Evolutionary conservation across 2,888 invertebrate genomes (phyloP).

Genomic region (Plagodis pulveraria): DNA sequence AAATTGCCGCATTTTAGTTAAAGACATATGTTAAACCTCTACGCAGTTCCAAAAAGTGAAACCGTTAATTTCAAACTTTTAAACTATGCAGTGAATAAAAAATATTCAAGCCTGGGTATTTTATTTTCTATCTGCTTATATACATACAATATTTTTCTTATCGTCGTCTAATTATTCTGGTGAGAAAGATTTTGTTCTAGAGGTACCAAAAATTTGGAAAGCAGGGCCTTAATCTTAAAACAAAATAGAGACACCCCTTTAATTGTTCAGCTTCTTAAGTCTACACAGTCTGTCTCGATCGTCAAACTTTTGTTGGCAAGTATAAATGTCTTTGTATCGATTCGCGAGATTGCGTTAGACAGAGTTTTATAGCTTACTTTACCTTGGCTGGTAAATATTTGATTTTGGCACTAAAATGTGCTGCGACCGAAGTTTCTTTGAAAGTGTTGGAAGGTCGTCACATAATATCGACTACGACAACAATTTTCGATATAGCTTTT

Average conservation of each 20-base stretch:
- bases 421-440: constrained; percentile 1
- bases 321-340: constrained; percentile 13
- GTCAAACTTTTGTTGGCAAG: constrained; percentile 16
- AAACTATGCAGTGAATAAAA: no score
- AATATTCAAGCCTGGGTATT: no score
- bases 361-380: constrained; percentile 13
- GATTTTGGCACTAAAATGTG: constrained; percentile 5
- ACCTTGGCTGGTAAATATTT: constrained; percentile 12
- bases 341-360: constrained; percentile 7
- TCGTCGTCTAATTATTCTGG: background rate
- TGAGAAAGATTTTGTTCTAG: no score
- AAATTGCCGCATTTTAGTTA: no score
- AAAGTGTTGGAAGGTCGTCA: background rate
- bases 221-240: background rate
- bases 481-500: no score
- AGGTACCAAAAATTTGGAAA: background rate
- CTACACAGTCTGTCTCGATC: constrained; percentile 4
- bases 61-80: no score
- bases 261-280: constrained; percentile 7
- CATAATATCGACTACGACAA: no score
- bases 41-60: no score
- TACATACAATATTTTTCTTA: no score
- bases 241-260: background rate
- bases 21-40: no score
- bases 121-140: no score